Percentiles rank a stretch among this genome's conserved stretches.
Conservation (phyloP, 2,113 vertebrate genomes). For the Urocolius indicus region DNA sequence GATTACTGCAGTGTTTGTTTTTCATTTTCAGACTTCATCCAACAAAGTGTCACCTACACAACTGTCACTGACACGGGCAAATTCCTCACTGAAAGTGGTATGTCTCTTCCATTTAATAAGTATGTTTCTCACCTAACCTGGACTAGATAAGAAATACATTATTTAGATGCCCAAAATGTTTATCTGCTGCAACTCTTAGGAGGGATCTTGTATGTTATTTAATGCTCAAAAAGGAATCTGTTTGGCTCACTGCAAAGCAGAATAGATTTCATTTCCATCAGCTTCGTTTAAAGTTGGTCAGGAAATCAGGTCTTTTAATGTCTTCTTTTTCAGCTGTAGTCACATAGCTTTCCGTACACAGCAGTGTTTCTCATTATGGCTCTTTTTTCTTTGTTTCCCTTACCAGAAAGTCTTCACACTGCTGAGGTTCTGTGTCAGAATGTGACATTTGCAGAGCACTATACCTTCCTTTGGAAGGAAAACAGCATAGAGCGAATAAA, state of each 20-base stretch:
- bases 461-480: constrained; percentile 84
- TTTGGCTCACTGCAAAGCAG: background rate
- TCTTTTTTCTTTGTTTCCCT: background rate
- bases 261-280: background rate
- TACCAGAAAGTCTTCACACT: constrained; percentile 46
- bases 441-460: constrained; percentile 85
- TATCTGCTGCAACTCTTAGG: background rate
- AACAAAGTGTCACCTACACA: constrained; percentile 50
- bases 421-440: constrained; percentile 67
- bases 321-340: background rate
- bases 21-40: constrained; percentile 57
- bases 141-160: background rate
- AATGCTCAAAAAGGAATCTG: background rate
- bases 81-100: constrained; percentile 68
- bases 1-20: background rate
- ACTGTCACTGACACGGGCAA: background rate
- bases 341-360: background rate
- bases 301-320: background rate
- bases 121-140: background rate
- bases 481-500: constrained; percentile 79
- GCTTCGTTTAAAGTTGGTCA: background rate
- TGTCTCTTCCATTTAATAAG: background rate
- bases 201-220: background rate
- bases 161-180: background rate
- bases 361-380: background rate